These are phyloP conservation scores for Liolophura sinensis DNA, from an alignment of 1,140 invertebrate species.

Conservation along the genomic window DNA sequence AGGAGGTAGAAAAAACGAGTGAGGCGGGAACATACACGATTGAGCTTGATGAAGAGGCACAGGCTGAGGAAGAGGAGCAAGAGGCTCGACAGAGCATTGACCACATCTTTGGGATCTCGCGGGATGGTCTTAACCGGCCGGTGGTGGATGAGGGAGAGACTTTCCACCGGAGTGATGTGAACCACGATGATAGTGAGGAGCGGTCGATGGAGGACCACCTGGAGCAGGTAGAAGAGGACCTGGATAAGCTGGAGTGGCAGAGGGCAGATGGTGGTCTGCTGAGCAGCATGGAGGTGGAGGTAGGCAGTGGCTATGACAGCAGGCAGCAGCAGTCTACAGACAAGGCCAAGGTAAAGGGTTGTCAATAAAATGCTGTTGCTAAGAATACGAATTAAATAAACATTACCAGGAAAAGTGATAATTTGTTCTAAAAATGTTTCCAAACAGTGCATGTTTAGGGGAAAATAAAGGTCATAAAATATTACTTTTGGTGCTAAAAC, in stretches of 20 bases:
- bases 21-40: conserved; percentile 88
- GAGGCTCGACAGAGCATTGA: conserved; percentile 86
- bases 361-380: not conserved
- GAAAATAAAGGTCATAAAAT: no score
- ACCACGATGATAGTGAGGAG: conserved; percentile 6
- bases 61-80: conserved; percentile 82
- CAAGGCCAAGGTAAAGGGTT: conserved; percentile 14
- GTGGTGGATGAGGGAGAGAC: conserved; percentile 7
- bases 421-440: no score
- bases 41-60: conserved; percentile 69
- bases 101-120: conserved; percentile 69
- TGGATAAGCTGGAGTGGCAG: conserved; percentile 22
- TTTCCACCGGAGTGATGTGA: conserved; percentile 11
- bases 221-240: conserved; percentile 23
- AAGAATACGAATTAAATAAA: not conserved
- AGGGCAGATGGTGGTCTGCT: conserved; percentile 5
- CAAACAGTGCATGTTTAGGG: no score
- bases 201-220: conserved; percentile 50
- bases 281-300: conserved; percentile 28
- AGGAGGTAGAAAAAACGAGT: conserved; percentile 69
- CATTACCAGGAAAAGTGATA: not conserved
- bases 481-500: no score
- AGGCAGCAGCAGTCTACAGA: no score
- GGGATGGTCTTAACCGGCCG: conserved; percentile 27
- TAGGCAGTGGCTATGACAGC: conserved; percentile 17